Base-by-base conservation (phyloP, 2,113 vertebrate genomes). In the Oplegnathus fasciatus region DNA sequence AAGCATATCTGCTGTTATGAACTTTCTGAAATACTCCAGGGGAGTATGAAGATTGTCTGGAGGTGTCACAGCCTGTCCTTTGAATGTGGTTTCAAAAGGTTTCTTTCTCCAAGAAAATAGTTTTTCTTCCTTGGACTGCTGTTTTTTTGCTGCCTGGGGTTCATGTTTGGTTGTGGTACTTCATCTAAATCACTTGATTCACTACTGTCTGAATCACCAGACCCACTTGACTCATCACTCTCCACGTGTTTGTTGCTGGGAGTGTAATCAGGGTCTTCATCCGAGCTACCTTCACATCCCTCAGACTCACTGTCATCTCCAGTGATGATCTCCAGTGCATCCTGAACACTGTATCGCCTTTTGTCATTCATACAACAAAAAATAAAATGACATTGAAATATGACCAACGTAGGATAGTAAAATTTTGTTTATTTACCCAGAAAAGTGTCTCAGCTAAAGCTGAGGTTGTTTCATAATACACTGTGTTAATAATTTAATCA, bases 11-110 rank as follows among this genome's bases (percentile, higher is more conserved):
- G 34, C 0, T 75, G 73, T 50, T 8, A 50, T 64, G 32, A 72
- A 72, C 52, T 28, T 76, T 15, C 44, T 77, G 61, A 50, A 77
- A n/a, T n/a, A n/a, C n/a, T n/a, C n/a, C n/a, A n/a, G n/a, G n/a
- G n/a, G n/a, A n/a, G n/a, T n/a, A n/a, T n/a, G n/a, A n/a, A n/a
- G 52, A 57, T 64, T 18, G 30, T 60, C 60, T 71, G 72, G 72
- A 24, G 52, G 60, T 60, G 73, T 77, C 18, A 65, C 58, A 81
- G 22, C 15, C 20, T 0, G 14, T 40, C 58, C 78, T 42, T 68
- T 60, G 37, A 86, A 54, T 72, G 57, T 34, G 22, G 14, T 1
- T 52, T 71, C 30, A 22, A 72, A 77, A 65, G 54, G 15, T 81
- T 77, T 67, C 55, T 65, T 71, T 52, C 64, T 73, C 58, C 64